These are phyloP conservation scores for Passer montanus DNA, from an alignment of 2,113 vertebrate genomes.

Conservation along the genomic window DNA sequence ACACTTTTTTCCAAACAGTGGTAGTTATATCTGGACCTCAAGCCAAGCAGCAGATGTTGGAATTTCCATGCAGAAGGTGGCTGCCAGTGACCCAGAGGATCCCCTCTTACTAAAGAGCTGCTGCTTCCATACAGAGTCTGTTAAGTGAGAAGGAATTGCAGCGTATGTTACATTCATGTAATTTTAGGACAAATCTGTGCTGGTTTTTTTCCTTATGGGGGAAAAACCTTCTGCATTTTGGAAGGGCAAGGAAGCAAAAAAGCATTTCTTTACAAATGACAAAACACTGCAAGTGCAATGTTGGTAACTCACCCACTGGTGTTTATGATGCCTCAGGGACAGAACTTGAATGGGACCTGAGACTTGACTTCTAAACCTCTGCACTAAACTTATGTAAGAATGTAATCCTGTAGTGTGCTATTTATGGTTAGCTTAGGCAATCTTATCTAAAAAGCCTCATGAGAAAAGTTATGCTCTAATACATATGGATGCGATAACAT, in stretches of 20 bases:
- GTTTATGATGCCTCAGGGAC: not conserved
- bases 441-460: not conserved
- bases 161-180: not conserved
- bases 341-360: not conserved
- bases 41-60: constrained; percentile 11
- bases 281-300: not conserved
- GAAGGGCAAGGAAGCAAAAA: not conserved
- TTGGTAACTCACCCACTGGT: not conserved
- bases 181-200: not conserved
- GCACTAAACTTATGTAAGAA: not conserved
- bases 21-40: not conserved
- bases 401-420: not conserved
- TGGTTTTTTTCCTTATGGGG: not conserved
- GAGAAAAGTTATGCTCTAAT: not conserved
- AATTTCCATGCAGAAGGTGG: not conserved
- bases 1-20: not conserved
- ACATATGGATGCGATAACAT: not conserved
- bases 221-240: not conserved
- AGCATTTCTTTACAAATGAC: not conserved
- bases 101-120: not conserved
- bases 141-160: not conserved
- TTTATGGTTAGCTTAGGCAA: not conserved
- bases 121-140: not conserved
- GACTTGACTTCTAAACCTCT: not conserved
- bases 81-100: not conserved